Base-by-base conservation (phyloP, 1,140 invertebrate genomes). In the Drepana arcuata region DNA sequence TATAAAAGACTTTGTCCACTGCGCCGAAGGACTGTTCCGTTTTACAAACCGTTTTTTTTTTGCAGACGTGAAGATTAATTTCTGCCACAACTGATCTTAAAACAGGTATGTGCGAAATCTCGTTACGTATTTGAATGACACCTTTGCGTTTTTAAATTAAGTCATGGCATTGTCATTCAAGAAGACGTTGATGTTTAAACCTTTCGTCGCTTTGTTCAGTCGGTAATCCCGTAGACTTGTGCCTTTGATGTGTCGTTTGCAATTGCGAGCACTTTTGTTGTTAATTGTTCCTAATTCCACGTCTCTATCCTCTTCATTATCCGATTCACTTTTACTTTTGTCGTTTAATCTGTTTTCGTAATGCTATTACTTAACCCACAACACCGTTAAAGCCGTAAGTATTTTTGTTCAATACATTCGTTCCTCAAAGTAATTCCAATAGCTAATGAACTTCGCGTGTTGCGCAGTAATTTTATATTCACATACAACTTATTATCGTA, bases 1-100 rank as follows among this genome's bases (percentile, higher is more conserved):
- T 51, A 77, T 65, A 81, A 80, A 81, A 65, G 71, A 74, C 65
- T 72, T 69, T 67, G 71, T 68, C 48, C 60, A 63, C 51, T 59
- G 55, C 53, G 42, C 41, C 33, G 38, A 51, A 53, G 56, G 65
- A 53, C 51, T 48, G 39, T 48, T 42, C 36, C 43, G 60, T 68
- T 64, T 60, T 66, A 51, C 47, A 58, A 57, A 53, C 57, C 51
- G 36, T 52, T 61, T 41, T 42, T 45, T 64, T 58, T 48, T 26
- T 48, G 34, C 33, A 44, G 50, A 36, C 21, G 47, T 42, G 46
- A 40, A 44, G 61, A 67, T 69, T 65, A 72, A 56, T 48, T 56
- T 62, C n/a, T 53, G 41, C 35, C 48, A 62, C 36, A 47, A 41
- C 43, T 47, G 41, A 21, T 30, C 15, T 21, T 31, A 34, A 24